Conservation (phyloP, 2,888 invertebrate species). For the Caenorhabditis afra region DNA sequence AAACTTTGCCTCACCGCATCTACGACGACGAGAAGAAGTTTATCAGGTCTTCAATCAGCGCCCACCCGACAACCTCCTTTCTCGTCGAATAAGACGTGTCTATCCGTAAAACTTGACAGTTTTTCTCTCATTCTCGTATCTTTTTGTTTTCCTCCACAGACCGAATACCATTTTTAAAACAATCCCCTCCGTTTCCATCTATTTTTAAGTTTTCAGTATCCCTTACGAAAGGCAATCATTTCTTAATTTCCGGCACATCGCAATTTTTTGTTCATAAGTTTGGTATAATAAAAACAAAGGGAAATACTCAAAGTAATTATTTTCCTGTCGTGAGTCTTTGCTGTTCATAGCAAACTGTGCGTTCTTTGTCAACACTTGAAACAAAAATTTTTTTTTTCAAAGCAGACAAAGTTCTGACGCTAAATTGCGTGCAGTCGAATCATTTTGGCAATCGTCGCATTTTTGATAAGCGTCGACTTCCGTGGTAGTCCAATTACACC, state of each 20-base stretch:
- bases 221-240: no score
- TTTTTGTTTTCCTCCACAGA: neutral
- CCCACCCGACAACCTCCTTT: neutral
- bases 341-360: no score
- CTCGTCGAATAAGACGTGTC: conserved; percentile 5
- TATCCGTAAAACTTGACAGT: conserved; percentile 7
- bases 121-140: neutral
- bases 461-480: conserved; percentile 28
- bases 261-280: neutral
- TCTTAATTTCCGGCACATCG: no score
- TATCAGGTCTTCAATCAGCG: conserved; percentile 18
- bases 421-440: conserved; percentile 11
- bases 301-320: no score
- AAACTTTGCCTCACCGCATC: conserved; percentile 7
- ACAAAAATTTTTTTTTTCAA: no score
- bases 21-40: neutral
- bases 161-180: neutral
- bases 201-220: no score
- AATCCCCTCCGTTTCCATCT: no score
- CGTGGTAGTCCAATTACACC: no score
- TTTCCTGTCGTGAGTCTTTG: no score
- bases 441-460: conserved; percentile 10
- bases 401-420: conserved; percentile 45
- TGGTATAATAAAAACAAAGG: no score
- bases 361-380: no score